Evolutionary conservation across 35 echinoderm and acorn worm genomes (phyloP), one percentile per base, ranked within the genome.

Genomic region (Antedon bifida): DNA sequence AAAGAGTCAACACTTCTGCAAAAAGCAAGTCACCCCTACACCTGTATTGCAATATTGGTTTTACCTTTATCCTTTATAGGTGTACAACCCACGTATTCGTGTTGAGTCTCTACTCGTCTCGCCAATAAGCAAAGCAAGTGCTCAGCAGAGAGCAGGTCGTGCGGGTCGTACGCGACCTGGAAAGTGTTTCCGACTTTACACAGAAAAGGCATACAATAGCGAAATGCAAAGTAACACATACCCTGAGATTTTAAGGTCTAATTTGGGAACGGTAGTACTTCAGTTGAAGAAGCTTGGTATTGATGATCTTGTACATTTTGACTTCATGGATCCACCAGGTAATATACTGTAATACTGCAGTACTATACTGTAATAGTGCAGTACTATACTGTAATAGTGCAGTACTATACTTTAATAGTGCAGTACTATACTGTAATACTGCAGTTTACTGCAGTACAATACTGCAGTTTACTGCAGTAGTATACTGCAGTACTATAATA

Each of bases 301-400:
- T 39, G 94, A 97, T 42, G 94, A 97, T 75, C 74, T 97, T 39
- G 94, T 97, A 16, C 94, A 97, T 84, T 97, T 97, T 97, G 94
- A 97, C 36, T 97, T 97, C 83, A 97, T 97, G 94, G 94, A 97
- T 77, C 94, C 94, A n/a, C 94, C 94, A 90, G 94, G 94, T 97
- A 87, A 73, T n/a, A n/a, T n/a, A n/a, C n/a, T n/a, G n/a, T n/a
- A n/a, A n/a, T n/a, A n/a, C 30, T 80, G 10, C 12, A 26, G 14
- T 13, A 12, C 31, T 78, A 30, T 12, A 11, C 76, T 26, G 51
- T 73, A 73, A 73, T 73, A n/a, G 51, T 14, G n/a, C n/a, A 73
- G n/a, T 13, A 13, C 13, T 73, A n/a, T n/a, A 78, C n/a, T n/a
- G n/a, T n/a, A n/a, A 74, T 74, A 29, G 56, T 74, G 56, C 56